Conservation (phyloP, 2,797 vertebrate genomes). For the Rhinella marina region DNA sequence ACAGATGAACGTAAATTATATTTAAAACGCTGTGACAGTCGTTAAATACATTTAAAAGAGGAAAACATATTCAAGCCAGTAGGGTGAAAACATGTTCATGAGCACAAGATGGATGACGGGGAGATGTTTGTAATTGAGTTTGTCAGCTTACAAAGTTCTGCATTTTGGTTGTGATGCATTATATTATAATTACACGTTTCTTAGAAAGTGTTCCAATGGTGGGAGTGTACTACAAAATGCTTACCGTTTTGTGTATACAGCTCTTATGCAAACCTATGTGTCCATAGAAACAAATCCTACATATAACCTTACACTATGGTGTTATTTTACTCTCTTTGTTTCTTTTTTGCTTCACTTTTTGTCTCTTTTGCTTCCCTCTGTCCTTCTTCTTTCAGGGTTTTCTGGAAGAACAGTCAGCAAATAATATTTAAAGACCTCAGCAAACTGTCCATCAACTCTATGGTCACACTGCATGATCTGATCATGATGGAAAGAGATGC, state of each 20-base stretch:
- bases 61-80: slow-evolving; percentile 75
- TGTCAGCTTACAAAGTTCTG: slow-evolving; percentile 69
- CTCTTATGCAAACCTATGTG: not conserved
- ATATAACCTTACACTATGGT: not conserved
- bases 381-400: not conserved
- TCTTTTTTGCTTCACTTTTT: too few relatives aligned
- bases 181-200: slow-evolving; percentile 63
- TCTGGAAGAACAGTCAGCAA: not conserved
- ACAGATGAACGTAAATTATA: slow-evolving; percentile 70
- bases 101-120: slow-evolving; percentile 76
- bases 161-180: slow-evolving; percentile 68
- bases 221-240: not conserved
- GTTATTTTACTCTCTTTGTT: not conserved
- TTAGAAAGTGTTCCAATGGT: not conserved
- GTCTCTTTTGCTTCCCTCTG: too few relatives aligned
- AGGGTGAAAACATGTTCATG: slow-evolving; percentile 74
- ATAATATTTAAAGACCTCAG: not conserved
- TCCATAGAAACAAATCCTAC: not conserved
- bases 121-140: slow-evolving; percentile 73
- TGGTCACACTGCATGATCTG: not conserved
- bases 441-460: not conserved
- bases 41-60: slow-evolving; percentile 78
- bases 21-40: slow-evolving; percentile 74
- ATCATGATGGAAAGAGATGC: not conserved
- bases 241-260: not conserved